Evolutionary conservation across 35 echinoderm and acorn worm species (phyloP).

Genomic region (Lytechinus pictus): DNA sequence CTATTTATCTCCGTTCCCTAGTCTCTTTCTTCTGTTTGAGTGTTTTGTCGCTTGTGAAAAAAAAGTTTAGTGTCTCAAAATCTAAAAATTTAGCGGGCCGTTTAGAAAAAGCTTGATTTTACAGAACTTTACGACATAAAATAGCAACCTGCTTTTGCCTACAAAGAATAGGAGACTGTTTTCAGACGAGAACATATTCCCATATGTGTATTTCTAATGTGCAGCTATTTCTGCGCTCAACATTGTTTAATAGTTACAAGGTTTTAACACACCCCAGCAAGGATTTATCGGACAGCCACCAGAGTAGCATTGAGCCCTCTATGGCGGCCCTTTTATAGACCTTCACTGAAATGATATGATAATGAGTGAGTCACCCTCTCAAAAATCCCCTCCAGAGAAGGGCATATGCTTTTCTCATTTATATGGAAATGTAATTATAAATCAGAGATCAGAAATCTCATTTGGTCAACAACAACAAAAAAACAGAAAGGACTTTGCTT

Average conservation of each 20-base stretch:
- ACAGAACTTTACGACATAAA: no score
- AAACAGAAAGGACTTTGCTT: neutral
- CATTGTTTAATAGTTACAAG: no score
- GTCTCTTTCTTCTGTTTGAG: no score
- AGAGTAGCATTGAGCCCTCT: neutral
- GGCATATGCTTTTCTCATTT: neutral
- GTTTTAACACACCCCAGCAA: no score
- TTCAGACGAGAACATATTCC: neutral
- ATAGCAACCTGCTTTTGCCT: no score
- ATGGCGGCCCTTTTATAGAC: neutral
- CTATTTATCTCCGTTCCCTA: no score
- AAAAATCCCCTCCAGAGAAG: neutral
- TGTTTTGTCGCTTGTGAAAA: no score
- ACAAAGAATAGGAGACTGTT: neutral
- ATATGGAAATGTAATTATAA: slow-evolving; percentile 14
- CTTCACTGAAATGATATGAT: neutral
- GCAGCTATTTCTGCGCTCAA: no score
- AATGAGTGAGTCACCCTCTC: neutral
- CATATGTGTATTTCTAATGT: no score
- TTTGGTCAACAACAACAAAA: neutral
- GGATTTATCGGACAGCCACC: neutral
- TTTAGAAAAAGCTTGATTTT: neutral
- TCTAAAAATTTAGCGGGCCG: no score
- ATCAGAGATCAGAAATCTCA: neutral
- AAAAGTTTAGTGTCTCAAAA: no score